A percentile compares a stretch with the other conserved stretches of the same genome.
Conservation (phyloP, 2,888 invertebrate genomes). For the Leptodirus hochenwartii region DNA sequence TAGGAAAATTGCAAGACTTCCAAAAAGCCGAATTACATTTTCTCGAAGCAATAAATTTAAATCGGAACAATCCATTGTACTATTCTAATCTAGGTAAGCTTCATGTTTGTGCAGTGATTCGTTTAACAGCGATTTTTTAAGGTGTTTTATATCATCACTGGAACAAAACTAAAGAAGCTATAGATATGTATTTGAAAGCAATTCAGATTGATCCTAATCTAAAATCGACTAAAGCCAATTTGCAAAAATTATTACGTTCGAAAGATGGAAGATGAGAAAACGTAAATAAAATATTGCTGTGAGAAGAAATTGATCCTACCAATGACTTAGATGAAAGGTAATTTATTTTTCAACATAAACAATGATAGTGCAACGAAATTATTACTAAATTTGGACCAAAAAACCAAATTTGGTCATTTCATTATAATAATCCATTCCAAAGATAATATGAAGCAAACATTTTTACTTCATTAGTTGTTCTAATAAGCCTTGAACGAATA, state of each 20-base stretch:
- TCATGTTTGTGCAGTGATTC: conserved; percentile 3
- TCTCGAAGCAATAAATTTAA: conserved; percentile 49
- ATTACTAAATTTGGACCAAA: too few species aligned
- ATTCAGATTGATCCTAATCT: conserved; percentile 51
- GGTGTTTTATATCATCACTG: conserved; percentile 87
- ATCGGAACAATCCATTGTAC: conserved; percentile 57
- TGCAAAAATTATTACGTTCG: conserved; percentile 38
- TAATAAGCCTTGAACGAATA: too few species aligned
- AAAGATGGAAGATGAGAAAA: too few species aligned
- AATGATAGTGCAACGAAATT: too few species aligned
- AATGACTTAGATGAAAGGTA: too few species aligned
- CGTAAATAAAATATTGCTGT: too few species aligned
- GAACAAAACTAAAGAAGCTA: conserved; percentile 59
- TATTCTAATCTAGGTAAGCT: conserved; percentile 71
- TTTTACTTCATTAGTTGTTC: too few species aligned
- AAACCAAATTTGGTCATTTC: too few species aligned
- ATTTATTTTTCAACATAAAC: too few species aligned
- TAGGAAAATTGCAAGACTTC: conserved; percentile 66
- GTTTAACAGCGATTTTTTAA: conserved; percentile 24
- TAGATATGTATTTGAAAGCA: conserved; percentile 56
- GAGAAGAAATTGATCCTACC: too few species aligned
- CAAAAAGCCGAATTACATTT: conserved; percentile 69
- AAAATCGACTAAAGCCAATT: conserved; percentile 49
- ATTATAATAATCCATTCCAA: too few species aligned
- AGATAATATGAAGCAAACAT: too few species aligned